Conservation (phyloP, 2,888 invertebrate genomes). For the Leptarthrus brevirostris region DNA sequence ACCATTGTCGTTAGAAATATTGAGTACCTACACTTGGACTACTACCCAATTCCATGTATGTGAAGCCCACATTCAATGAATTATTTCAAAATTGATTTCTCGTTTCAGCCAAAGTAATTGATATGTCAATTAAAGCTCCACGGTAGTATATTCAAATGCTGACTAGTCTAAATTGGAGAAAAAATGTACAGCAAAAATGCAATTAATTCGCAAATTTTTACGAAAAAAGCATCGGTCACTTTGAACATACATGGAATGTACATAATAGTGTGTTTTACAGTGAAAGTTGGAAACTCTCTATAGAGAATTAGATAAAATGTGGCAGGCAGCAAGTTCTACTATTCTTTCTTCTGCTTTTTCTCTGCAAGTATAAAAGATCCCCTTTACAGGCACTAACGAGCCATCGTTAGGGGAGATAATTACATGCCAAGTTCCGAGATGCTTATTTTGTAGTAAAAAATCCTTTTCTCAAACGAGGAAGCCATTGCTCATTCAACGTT, state of each 20-base stretch:
- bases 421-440: slow-evolving; percentile 46
- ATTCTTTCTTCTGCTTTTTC: slow-evolving; percentile 1
- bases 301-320: slow-evolving; percentile 32
- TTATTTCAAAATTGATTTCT: no score
- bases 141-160: slow-evolving; percentile 11
- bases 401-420: slow-evolving; percentile 45
- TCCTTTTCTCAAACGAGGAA: slow-evolving; percentile 1
- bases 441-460: slow-evolving; percentile 1
- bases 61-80: no score
- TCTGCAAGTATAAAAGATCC: slow-evolving; percentile 9
- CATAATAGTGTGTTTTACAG: no score
- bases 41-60: no score
- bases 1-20: no score
- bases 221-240: slow-evolving; percentile 14
- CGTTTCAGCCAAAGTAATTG: no score
- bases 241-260: slow-evolving; percentile 22
- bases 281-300: slow-evolving; percentile 16
- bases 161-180: neutral
- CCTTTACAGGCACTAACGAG: slow-evolving; percentile 39
- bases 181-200: slow-evolving; percentile 27
- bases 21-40: no score
- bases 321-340: slow-evolving; percentile 16
- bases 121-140: slow-evolving; percentile 31
- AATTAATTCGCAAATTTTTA: slow-evolving; percentile 35
- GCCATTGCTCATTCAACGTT: neutral